Percentiles rank a stretch among this genome's conserved stretches.
Conservation (phyloP, 2,113 vertebrate species). For the Diglossa brunneiventris region DNA sequence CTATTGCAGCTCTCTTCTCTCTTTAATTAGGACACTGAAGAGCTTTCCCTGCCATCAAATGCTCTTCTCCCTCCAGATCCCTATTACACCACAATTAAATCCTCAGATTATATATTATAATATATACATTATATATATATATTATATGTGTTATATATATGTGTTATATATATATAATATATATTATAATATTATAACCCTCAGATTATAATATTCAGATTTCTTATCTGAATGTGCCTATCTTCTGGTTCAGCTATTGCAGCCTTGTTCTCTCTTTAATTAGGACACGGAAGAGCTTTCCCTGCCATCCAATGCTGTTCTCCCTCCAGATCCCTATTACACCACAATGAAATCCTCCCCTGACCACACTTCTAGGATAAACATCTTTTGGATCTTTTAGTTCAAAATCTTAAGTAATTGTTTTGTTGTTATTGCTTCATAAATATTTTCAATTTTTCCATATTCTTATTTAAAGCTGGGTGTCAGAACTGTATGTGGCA, state of each 20-base stretch:
- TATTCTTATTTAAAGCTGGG: not conserved
- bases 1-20: not conserved
- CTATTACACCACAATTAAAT: rapidly evolving
- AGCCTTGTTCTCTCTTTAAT: not conserved
- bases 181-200: too few relatives aligned
- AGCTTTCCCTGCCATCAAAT: not conserved
- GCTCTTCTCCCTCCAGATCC: not conserved
- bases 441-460: not conserved
- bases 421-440: not conserved
- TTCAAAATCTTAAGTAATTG: not conserved
- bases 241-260: not conserved
- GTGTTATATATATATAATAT: too few relatives aligned
- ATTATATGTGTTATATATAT: too few relatives aligned
- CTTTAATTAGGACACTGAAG: not conserved
- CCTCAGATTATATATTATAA: not conserved
- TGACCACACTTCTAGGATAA: not conserved
- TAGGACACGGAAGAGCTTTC: not conserved
- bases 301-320: not conserved
- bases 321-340: not conserved
- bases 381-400: not conserved
- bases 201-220: not conserved
- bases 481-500: not conserved
- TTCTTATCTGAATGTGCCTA: not conserved
- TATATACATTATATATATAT: too few relatives aligned
- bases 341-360: not conserved